Base-by-base conservation (phyloP, 2,888 invertebrate genomes). In the Rapana venosa region DNA sequence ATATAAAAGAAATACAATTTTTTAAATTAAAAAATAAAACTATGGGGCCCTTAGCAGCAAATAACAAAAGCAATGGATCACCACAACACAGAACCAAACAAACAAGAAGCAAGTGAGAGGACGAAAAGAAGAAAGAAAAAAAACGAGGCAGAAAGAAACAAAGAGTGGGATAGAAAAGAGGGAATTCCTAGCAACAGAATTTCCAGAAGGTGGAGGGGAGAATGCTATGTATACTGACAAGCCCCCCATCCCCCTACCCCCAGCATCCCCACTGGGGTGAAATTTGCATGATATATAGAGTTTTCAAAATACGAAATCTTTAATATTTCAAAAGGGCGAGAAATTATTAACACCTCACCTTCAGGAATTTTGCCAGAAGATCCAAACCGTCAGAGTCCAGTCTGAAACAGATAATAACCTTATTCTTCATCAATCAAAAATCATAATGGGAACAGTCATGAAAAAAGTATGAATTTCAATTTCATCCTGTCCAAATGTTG, bases 321-420 rank as follows among this genome's bases (percentile, higher is more conserved):
- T n/a, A n/a, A n/a, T n/a, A n/a, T n/a, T n/a, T n/a, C n/a, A n/a
- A n/a, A n/a, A n/a, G n/a, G n/a, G n/a, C n/a, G n/a, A n/a, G n/a
- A n/a, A 66, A 13, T 66, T 26, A 13, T 66, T 66, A 70, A 47
- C 47, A 15, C 92, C 94, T 92, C 91, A 96, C 96, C 94, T 95
- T 93, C 85, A 96, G 94, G 90, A 96, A 95, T 91, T 95, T 95
- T 91, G 96, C 95, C 91, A 97, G 95, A 88, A 97, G 96, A 94
- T 97, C 96, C 88, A 97, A 95, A n/a, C 97, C 97, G 94, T 97
- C 97, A 15, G 96, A 94, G 94, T 97, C 97, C 90, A 97, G 96
- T 90, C 97, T 95, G 94, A 4, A 93, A 88, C 32, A 35, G 20
- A 83, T 22, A 47, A 6, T 66, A 2, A 66, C 66, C 17, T 17